A percentile compares a stretch with the other conserved stretches of the same genome.
phyloP scores from a whole-genome alignment of 2,797 vertebrate species.

The Dipus sagitta region DNA sequence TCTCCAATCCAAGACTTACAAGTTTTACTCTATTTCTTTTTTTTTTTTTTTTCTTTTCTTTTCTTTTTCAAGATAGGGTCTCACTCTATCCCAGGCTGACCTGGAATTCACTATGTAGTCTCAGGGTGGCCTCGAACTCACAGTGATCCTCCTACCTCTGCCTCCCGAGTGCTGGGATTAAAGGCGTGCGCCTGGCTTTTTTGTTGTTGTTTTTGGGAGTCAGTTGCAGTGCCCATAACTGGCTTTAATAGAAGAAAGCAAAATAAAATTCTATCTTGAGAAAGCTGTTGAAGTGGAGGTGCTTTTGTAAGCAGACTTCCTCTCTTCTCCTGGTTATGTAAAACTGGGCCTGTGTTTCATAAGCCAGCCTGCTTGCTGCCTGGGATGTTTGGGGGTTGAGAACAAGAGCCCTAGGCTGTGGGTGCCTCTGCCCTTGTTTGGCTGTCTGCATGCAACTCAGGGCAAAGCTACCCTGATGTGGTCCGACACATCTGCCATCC shows the following conservation, averaged over 20 bases:
- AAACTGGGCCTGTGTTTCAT: constrained; percentile 61
- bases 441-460: neutral
- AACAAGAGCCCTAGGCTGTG: constrained; percentile 42
- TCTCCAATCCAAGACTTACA: too few relatives aligned
- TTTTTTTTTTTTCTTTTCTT: neutral
- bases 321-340: constrained; percentile 57
- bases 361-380: constrained; percentile 59
- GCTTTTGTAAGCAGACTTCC: neutral
- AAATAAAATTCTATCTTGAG: constrained; percentile 57
- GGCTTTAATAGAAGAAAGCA: constrained; percentile 28
- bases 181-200: too few relatives aligned
- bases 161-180: too few relatives aligned
- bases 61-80: neutral
- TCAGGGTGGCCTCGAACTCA: too few relatives aligned
- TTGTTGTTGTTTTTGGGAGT: neutral
- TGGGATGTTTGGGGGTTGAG: constrained; percentile 22
- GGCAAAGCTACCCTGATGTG: constrained; percentile 22
- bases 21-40: neutral
- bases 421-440: constrained; percentile 25
- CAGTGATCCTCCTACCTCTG: too few relatives aligned
- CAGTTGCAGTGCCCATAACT: neutral
- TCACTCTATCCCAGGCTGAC: too few relatives aligned
- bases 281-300: neutral
- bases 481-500: neutral
- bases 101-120: too few relatives aligned